Percentiles rank a stretch among this genome's conserved stretches.
Conservation (phyloP, 2,888 invertebrate species). For the Mesodorylaimus sp. region DNA sequence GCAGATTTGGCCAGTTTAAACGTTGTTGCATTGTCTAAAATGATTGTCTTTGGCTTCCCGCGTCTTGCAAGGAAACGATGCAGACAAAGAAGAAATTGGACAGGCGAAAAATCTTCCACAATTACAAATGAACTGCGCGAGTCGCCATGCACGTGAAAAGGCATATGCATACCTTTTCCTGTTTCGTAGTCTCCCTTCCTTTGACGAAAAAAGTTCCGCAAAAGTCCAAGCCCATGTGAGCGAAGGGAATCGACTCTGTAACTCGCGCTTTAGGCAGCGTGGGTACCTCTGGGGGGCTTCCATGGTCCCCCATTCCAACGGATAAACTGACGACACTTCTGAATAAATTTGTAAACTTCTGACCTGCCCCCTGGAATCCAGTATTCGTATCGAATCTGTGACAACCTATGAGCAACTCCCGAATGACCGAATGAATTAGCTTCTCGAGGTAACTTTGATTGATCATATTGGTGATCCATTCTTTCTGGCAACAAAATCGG, state of each 20-base stretch:
- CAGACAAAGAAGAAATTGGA: not conserved
- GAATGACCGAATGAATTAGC: not conserved
- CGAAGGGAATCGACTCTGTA: conserved; percentile 1
- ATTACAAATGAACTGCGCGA: conserved; percentile 1
- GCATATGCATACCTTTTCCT: conserved; percentile 2
- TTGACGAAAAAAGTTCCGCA: not conserved
- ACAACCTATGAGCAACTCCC: conserved; percentile 5
- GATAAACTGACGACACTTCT: conserved; percentile 8
- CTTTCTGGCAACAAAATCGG: conserved; percentile 8
- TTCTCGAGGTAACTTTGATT: not conserved
- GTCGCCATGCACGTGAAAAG: not conserved
- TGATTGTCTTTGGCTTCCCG: not conserved
- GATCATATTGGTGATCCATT: not conserved
- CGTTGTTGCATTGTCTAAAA: not conserved
- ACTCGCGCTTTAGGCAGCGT: conserved; percentile 8
- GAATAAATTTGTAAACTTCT: conserved; percentile 1
- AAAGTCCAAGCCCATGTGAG: not conserved
- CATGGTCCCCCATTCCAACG: conserved; percentile 8
- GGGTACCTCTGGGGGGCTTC: not conserved
- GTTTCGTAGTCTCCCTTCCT: not conserved
- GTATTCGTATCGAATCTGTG: conserved; percentile 5
- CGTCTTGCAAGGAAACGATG: conserved; percentile 1
- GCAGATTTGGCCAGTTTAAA: not conserved
- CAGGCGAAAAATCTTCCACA: not conserved
- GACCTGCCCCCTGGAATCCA: conserved; percentile 10